Evolutionary conservation across 2,888 invertebrate genomes (phyloP), one percentile per base, ranked within the genome.

Genomic region (Diaprepes abbreviatus): DNA sequence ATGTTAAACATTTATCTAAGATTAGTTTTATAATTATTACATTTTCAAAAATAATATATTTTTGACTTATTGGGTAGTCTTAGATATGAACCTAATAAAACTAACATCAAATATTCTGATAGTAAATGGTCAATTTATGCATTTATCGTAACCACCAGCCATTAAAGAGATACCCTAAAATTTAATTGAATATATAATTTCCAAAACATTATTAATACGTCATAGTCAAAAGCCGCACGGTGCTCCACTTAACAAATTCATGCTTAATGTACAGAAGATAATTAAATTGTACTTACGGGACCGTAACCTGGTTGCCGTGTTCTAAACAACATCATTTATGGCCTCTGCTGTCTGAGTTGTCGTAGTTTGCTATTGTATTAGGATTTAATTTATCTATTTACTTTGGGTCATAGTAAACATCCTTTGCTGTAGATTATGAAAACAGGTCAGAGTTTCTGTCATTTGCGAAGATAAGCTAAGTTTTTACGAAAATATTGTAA

Each of bases 211-310:
- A 40, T 28, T 12, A 58, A 28, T 24, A 58, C 24, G 38, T 58
- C 14, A 43, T 40, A 58, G 38, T 12, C 57, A 57, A 21, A 36
- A 16, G 38, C 21, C 38, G 14, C 6, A 33, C 19, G 38, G 17
- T 24, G 38, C 58, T 38, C 40, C 28, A 58, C 40, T 58, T 40
- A 43, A 12, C 16, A 58, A 58, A 40, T 43, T 58, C 14, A 14
- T 38, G 63, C 38, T 24, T 17, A 10, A 50, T 50, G 38, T 38
- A 50, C 19, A 35, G 7, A 38, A 38, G 36, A 50, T 63, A 63
- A 63, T 63, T 63, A 63, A 63, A 63, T 63, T 63, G 50, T 50
- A 52, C 63, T 63, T 63, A 63, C 52, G 52, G 52, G 50, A 52
- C 50, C 52, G 36, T 63, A 63, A 63, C 35, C 21, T 7, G 16